A percentile compares a stretch with the other conserved stretches of the same genome.
Evolutionary conservation across 2,113 vertebrate genomes (phyloP).

Genomic region (Falcunculus frontatus): DNA sequence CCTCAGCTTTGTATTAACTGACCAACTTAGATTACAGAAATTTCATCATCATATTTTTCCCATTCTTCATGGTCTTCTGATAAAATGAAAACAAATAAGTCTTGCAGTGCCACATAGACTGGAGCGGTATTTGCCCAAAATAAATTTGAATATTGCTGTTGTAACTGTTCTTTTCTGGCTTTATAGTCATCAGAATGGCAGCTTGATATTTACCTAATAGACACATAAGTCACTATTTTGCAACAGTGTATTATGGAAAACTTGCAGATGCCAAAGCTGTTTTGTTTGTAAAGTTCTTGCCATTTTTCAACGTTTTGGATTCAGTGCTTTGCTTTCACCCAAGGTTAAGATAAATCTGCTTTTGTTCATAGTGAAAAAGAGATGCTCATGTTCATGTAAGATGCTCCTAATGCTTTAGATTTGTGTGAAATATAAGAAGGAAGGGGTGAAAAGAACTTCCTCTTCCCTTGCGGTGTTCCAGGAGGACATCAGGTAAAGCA

Average conservation of each 20-base stretch:
- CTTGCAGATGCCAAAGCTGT: background rate
- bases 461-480: fast-evolving
- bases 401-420: background rate
- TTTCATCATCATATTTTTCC: background rate
- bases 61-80: background rate
- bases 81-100: background rate
- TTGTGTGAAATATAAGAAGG: background rate
- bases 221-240: background rate
- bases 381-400: background rate
- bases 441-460: background rate
- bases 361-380: background rate
- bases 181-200: background rate
- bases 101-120: background rate
- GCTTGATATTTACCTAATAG: background rate
- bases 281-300: background rate
- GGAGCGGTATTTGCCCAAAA: background rate
- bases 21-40: background rate
- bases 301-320: background rate
- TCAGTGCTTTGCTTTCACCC: background rate
- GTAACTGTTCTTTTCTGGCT: background rate
- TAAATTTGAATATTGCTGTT: background rate
- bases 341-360: background rate
- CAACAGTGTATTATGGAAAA: background rate
- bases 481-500: background rate
- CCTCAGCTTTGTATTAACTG: background rate